Evolutionary conservation across 2,113 vertebrate genomes (phyloP).

Genomic region (rat (Rattus norvegicus)): DNA sequence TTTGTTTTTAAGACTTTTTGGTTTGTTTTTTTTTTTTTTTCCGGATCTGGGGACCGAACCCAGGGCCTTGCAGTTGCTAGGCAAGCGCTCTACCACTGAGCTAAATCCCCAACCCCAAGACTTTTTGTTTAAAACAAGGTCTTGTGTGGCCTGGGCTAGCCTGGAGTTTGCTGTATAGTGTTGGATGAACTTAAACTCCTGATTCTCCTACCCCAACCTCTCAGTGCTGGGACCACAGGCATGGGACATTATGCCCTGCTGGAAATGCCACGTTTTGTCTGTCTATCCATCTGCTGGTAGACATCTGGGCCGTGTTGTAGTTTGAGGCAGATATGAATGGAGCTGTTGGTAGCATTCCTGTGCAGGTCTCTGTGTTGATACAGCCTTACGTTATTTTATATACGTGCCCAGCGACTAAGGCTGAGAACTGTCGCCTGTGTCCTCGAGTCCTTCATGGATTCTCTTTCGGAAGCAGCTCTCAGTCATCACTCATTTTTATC

Average conservation of each 20-base stretch:
- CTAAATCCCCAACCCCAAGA: too few species aligned
- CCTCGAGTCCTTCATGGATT: neutral
- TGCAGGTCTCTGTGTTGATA: neutral
- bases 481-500: neutral
- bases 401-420: neutral
- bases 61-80: too few species aligned
- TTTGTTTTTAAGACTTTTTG: neutral
- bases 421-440: neutral
- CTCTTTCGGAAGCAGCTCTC: neutral
- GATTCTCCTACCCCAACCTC: neutral
- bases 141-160: neutral
- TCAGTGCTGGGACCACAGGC: too few species aligned
- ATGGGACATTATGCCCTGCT: neutral
- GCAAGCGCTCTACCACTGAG: too few species aligned
- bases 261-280: neutral
- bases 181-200: neutral
- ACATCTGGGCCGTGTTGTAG: neutral
- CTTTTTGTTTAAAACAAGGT: neutral
- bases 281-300: neutral
- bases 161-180: neutral
- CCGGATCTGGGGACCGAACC: too few species aligned
- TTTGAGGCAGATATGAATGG: neutral
- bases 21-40: too few species aligned
- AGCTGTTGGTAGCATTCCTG: neutral
- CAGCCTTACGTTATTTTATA: neutral